Evolutionary conservation across 1,140 invertebrate species (phyloP).

Genomic region (Andricus grossulariae): DNA sequence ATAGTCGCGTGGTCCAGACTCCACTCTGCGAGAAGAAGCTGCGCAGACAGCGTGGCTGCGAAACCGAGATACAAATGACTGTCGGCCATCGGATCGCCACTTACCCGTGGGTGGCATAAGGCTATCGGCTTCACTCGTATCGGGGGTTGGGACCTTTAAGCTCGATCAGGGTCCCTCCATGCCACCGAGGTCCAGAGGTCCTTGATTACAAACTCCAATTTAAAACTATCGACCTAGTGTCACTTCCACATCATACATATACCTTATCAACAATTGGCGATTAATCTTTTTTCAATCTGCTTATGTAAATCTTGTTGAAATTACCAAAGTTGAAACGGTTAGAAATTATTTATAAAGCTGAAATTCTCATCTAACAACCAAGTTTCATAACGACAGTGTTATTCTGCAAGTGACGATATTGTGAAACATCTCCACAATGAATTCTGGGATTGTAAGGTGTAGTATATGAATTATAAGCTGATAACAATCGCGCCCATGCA

Average conservation of each 20-base stretch:
- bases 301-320: too few species aligned
- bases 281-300: background rate
- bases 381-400: too few species aligned
- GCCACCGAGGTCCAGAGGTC: slow-evolving; percentile 44
- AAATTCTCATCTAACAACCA: too few species aligned
- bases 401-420: too few species aligned
- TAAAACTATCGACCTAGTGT: background rate
- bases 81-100: slow-evolving; percentile 43
- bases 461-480: background rate
- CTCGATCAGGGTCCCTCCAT: slow-evolving; percentile 45
- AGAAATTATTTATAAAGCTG: too few species aligned
- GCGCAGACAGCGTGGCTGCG: slow-evolving; percentile 64
- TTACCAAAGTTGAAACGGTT: too few species aligned
- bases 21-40: slow-evolving; percentile 21
- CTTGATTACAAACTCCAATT: slow-evolving; percentile 32
- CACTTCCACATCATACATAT: background rate
- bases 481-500: background rate
- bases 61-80: slow-evolving; percentile 51
- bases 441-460: too few species aligned
- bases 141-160: slow-evolving; percentile 58
- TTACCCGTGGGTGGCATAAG: slow-evolving; percentile 49
- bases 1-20: slow-evolving; percentile 47
- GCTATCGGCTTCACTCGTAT: slow-evolving; percentile 56
- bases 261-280: background rate
- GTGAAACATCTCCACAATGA: too few species aligned